Base-by-base conservation (phyloP, 2,797 vertebrate genomes). In the Neosilurus hyrtlii region DNA sequence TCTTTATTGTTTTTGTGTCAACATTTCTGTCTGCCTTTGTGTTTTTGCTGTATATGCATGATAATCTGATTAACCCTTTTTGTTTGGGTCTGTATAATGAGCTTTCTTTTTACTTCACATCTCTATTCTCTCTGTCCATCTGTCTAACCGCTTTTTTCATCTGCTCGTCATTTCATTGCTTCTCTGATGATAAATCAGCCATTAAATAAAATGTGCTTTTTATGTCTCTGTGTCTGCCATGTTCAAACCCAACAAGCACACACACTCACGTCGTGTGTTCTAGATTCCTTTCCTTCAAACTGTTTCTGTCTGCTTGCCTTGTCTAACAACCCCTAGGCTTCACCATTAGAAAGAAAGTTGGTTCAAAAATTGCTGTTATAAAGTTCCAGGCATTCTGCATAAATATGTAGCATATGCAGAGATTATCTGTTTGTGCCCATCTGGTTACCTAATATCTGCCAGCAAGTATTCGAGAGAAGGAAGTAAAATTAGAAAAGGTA, bases 161-260 rank as follows among this genome's bases (percentile, higher is more conserved):
- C 74, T 89, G 82, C 83, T 72, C 75, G 77, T 83, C n/a, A 83
- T 86, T 66, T 78, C 22, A 71, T 71, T 71, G 49, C 37, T 49
- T n/a, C 4, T 49, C 43, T 73, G 71, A 56, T 9, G 12, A 81
- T 80, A 81, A 73, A 76, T 35, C 49, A 56, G 9, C 57, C 49
- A 20, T 49, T 83, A 24, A 94, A 94, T 93, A 93, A 94, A 95
- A 81, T 76, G 56, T 88, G 54, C 76, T 87, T 65, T 87, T 52
- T 82, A 22, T 83, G 80, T 87, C 30, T 84, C 18, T 82, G 24
- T 82, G 80, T 51, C 78, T 87, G 18, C 63, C 56, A 76, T 61
- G 14, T 24, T 76, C n/a, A 61, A 20, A 43, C 0, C n/a, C 2
- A 56, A 20, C 20, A 61, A 3, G 7, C 35, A 15, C 22, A 15